A percentile compares a stretch with the other conserved stretches of the same genome.
Evolutionary conservation across 2,888 invertebrate species (phyloP).

Genomic region (Ophion slaviceki): DNA sequence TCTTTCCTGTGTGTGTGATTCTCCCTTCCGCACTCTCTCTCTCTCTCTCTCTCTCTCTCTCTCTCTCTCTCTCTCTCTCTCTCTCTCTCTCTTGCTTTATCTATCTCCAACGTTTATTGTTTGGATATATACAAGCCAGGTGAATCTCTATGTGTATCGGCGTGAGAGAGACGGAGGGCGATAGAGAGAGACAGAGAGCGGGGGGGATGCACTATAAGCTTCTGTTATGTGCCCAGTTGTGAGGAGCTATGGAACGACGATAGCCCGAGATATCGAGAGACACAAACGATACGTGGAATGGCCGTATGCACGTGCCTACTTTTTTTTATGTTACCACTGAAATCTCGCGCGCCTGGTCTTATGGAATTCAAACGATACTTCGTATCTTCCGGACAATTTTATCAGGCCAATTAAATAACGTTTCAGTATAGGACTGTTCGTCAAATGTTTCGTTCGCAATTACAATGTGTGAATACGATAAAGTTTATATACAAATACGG

Average conservation of each 20-base stretch:
- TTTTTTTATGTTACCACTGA: neutral
- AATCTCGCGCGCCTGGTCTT: neutral
- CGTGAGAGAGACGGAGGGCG: slow-evolving; percentile 17
- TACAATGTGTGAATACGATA: neutral
- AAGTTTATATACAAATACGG: neutral
- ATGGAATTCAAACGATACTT: neutral
- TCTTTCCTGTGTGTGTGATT: slow-evolving; percentile 19
- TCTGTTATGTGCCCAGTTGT: slow-evolving; percentile 2
- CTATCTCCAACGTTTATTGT: slow-evolving; percentile 48
- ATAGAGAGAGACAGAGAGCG: neutral
- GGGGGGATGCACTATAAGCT: slow-evolving; percentile 5
- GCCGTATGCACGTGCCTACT: slow-evolving; percentile 15
- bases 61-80: slow-evolving; percentile 34
- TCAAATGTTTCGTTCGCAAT: neutral
- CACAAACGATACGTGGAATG: slow-evolving; percentile 44
- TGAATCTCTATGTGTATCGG: slow-evolving; percentile 26
- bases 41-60: slow-evolving; percentile 48
- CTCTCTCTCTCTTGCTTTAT: slow-evolving; percentile 20
- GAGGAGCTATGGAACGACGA: slow-evolving; percentile 40
- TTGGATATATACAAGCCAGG: slow-evolving; percentile 25
- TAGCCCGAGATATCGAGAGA: slow-evolving; percentile 46
- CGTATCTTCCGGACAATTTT: neutral
- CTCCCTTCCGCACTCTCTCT: slow-evolving; percentile 23
- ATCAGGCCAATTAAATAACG: neutral
- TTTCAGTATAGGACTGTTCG: neutral